Evolutionary conservation across 2,113 vertebrate genomes (phyloP), one percentile per base, ranked within the genome.

Genomic region (Passer montanus): DNA sequence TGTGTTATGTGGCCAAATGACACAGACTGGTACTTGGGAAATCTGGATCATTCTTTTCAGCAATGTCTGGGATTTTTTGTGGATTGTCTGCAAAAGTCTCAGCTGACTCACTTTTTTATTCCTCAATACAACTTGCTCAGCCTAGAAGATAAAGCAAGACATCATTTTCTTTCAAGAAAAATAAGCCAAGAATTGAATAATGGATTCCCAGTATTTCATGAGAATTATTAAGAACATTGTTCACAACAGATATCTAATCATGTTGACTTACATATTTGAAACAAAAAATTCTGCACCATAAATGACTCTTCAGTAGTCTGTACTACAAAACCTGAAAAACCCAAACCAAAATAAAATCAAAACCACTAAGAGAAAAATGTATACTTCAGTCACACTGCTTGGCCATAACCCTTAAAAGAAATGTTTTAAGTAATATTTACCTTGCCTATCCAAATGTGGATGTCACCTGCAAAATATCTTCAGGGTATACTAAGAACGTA

Each of bases 71-170:
- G 5, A 0, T 98, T 98, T 87, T 99, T 99, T 66, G 78, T 98
- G 35, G 4, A 24, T 9, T 91, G 97, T 68, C 97, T 99, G 47
- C 56, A 80, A 56, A 31, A 8, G 0, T 88, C 88, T 20, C 0
- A 62, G 6, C 98, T 99, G 33, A 17, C 59, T 6, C 98, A 99
- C 92, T 99, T 98, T 95, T 99, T 99, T 94, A 97, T 99, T 92
- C 98, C 99, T 39, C 64, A 17, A 13, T 97, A 98, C 84, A 99
- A 99, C 93, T 95, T 99, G 5, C 87, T 99, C 24, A 93, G 95
- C 2, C 3, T 15, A 10, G 95, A 98, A 87, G 67, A 83, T 21
- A 93, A 30, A 49, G 88, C 0, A 3, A 97, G 13, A 84, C 97
- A 96, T 60, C 13, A 66, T 1, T 82, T 85, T 72, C 96, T 99